A percentile compares a stretch with the other conserved stretches of the same genome.
Conservation (phyloP, 2,113 vertebrate genomes). For the Callospermophilus lateralis region DNA sequence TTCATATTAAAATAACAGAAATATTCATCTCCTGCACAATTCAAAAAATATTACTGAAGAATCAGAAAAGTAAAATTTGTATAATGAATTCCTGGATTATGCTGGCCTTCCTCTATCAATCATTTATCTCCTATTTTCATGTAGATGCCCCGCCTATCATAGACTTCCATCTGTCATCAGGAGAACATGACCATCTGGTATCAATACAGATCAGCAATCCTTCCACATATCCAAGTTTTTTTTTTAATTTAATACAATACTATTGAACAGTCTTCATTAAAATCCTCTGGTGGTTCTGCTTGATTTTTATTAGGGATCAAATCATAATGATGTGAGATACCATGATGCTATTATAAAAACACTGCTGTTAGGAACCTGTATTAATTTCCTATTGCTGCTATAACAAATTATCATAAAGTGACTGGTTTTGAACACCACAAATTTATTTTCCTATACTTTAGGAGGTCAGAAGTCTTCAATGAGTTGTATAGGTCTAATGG, state of each 20-base stretch:
- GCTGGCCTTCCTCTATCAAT: not conserved
- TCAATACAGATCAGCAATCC: conserved; percentile 60
- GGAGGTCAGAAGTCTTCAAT: not conserved
- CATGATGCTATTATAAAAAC: not conserved
- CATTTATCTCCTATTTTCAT: conserved; percentile 12
- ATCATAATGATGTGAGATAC: not conserved
- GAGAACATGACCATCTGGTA: conserved; percentile 76
- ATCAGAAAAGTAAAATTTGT: conserved; percentile 27
- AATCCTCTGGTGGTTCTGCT: not conserved
- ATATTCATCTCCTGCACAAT: conserved; percentile 3
- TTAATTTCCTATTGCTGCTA: not conserved
- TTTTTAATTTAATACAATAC: not conserved
- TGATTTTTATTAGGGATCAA: not conserved
- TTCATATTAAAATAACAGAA: conserved; percentile 44
- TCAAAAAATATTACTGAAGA: conserved; percentile 36
- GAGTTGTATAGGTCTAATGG: not conserved
- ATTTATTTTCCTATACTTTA: not conserved
- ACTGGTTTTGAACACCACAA: not conserved
- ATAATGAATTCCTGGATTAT: conserved; percentile 6
- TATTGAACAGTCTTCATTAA: conserved; percentile 14
- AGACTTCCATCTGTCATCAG: conserved; percentile 69
- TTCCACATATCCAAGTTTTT: conserved; percentile 34
- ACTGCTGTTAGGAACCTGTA: not conserved
- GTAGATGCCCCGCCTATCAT: not conserved
- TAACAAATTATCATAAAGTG: not conserved